Conservation (phyloP, 2,888 invertebrate genomes). For the Alsophila aescularia region DNA sequence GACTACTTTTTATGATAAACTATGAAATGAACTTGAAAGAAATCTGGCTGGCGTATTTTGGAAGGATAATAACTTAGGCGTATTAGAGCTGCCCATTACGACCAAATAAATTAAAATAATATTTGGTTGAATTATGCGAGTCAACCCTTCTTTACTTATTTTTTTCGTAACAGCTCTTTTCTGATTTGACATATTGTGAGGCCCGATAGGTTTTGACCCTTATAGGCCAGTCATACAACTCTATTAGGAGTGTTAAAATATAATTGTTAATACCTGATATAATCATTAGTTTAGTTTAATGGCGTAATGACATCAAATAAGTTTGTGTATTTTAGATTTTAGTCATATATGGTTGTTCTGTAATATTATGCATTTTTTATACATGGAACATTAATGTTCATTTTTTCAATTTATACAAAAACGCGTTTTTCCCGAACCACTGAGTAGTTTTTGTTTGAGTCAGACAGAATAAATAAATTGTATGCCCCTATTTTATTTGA, state of each 20-base stretch:
- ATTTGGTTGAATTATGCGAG: too few species aligned
- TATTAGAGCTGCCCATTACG: too few species aligned
- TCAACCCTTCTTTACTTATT: background rate
- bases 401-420: too few species aligned
- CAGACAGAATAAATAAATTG: too few species aligned
- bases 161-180: background rate
- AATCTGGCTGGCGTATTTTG: background rate
- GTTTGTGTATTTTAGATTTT: conserved; percentile 17
- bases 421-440: too few species aligned
- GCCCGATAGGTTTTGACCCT: conserved; percentile 3
- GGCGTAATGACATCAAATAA: conserved; percentile 20
- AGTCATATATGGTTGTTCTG: conserved; percentile 6
- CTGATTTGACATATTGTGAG: background rate
- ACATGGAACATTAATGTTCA: too few species aligned
- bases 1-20: too few species aligned
- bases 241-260: conserved; percentile 14
- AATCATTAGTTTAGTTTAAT: conserved; percentile 28
- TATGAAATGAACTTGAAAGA: background rate
- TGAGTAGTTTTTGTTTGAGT: too few species aligned
- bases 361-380: conserved; percentile 18
- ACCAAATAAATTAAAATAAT: too few species aligned
- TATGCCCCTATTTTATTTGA: too few species aligned
- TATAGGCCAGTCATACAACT: conserved; percentile 33
- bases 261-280: conserved; percentile 34
- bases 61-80: too few species aligned